These are phyloP conservation scores for Hyla sarda DNA, from an alignment of 2,113 vertebrate species.

Conservation along the genomic window DNA sequence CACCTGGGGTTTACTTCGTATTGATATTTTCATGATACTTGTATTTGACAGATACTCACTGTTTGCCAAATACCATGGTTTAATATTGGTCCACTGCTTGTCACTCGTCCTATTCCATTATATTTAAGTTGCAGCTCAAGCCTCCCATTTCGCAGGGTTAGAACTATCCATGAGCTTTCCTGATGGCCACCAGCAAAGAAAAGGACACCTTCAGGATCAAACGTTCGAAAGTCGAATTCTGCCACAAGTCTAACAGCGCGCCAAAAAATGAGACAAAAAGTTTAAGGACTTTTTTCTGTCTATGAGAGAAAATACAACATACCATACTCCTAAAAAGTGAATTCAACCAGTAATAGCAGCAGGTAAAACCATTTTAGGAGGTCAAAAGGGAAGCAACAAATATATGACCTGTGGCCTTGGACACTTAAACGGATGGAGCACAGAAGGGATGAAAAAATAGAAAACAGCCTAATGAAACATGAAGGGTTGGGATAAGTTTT, in stretches of 20 bases:
- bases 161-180: slow-evolving; percentile 90
- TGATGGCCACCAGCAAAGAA: slow-evolving; percentile 93
- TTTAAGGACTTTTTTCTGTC: not conserved
- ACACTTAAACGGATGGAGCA: too few relatives aligned
- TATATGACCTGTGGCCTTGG: too few relatives aligned
- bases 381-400: too few relatives aligned
- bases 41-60: slow-evolving; percentile 69
- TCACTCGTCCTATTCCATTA: slow-evolving; percentile 81
- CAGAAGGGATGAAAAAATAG: too few relatives aligned
- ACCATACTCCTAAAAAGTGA: not conserved
- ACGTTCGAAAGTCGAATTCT: slow-evolving; percentile 96
- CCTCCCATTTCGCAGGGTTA: slow-evolving; percentile 86
- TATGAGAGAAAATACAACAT: not conserved
- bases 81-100: slow-evolving; percentile 87
- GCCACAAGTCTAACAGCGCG: slow-evolving; percentile 76
- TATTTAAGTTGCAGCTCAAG: slow-evolving; percentile 94
- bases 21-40: not conserved
- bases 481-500: too few relatives aligned
- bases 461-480: too few relatives aligned
- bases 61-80: slow-evolving; percentile 93
- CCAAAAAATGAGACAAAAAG: slow-evolving; percentile 63
- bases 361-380: not conserved
- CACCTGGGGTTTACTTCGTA: too few relatives aligned
- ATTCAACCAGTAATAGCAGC: not conserved
- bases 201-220: slow-evolving; percentile 91